phyloP scores from a whole-genome alignment of 2,797 vertebrate species.

The Gambusia yucatana region DNA sequence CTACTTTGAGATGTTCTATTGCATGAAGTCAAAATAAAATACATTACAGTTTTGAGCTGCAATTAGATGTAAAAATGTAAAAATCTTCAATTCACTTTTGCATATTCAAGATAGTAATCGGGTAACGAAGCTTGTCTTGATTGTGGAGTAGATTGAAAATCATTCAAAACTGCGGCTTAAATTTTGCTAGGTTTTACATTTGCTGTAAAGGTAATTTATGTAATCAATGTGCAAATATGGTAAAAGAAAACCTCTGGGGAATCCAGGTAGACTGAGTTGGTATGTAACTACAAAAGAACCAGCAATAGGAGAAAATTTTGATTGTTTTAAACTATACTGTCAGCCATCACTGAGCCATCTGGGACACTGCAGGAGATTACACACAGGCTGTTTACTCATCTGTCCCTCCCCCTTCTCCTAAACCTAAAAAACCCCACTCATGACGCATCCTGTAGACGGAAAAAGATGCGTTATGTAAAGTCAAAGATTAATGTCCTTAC shows the following conservation, averaged over 20 bases:
- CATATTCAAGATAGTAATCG: no score
- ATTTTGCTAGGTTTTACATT: constrained; percentile 16
- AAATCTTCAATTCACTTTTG: neutral
- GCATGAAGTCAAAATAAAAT: neutral
- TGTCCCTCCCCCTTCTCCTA: constrained; percentile 42
- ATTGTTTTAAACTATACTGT: constrained; percentile 77
- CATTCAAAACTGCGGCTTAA: neutral
- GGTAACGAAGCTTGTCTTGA: neutral
- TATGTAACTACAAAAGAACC: constrained; percentile 34
- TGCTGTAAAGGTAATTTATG: constrained; percentile 4
- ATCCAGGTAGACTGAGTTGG: constrained; percentile 29
- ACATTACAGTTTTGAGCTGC: neutral
- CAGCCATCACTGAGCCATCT: constrained; percentile 80
- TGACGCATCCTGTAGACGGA: constrained; percentile 44
- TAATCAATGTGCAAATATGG: constrained; percentile 8
- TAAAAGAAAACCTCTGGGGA: constrained; percentile 17
- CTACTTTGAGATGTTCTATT: neutral
- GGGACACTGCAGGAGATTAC: constrained; percentile 82
- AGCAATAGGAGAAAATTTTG: constrained; percentile 51
- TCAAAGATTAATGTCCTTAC: neutral
- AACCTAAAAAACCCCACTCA: constrained; percentile 40
- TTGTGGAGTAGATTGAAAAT: neutral
- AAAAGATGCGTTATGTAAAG: constrained; percentile 33
- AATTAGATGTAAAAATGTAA: neutral
- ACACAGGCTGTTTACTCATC: constrained; percentile 64